These are phyloP conservation scores for Spilarctia lutea DNA, from an alignment of 2,888 invertebrate species.

Conservation along the genomic window DNA sequence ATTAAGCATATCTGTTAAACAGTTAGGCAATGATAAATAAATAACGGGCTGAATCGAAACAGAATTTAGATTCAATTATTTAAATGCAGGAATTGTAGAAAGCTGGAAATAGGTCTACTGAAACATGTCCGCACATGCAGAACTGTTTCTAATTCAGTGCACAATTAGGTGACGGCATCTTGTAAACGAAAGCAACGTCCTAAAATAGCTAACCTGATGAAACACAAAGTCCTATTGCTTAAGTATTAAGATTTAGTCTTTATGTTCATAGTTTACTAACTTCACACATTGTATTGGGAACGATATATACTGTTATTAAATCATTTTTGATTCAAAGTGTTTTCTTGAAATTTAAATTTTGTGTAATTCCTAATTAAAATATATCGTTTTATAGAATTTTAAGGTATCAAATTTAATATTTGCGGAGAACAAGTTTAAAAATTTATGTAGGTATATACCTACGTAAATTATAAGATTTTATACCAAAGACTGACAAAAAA, in stretches of 20 bases:
- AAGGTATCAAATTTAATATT: no score
- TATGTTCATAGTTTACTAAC: constrained; percentile 34
- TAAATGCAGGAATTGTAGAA: background rate
- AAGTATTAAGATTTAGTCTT: constrained; percentile 15
- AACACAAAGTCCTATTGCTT: constrained; percentile 7
- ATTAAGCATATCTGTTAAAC: background rate
- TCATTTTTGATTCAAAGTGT: background rate
- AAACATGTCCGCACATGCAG: constrained; percentile 1
- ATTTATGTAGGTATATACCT: no score
- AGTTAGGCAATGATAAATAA: background rate
- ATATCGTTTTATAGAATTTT: no score
- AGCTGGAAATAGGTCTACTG: background rate
- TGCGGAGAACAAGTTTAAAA: no score
- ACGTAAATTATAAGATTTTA: no score
- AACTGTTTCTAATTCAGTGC: constrained; percentile 12
- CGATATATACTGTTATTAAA: constrained; percentile 4
- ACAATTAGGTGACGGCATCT: constrained; percentile 15
- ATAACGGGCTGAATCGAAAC: background rate
- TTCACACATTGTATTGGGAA: constrained; percentile 18
- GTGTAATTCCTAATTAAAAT: no score
- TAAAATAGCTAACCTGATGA: constrained; percentile 16
- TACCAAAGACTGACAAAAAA: no score
- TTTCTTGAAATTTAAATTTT: background rate
- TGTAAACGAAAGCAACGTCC: constrained; percentile 13
- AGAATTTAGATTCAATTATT: background rate